Conservation (phyloP, 1,140 invertebrate species). For the Calosoma granatense region DNA sequence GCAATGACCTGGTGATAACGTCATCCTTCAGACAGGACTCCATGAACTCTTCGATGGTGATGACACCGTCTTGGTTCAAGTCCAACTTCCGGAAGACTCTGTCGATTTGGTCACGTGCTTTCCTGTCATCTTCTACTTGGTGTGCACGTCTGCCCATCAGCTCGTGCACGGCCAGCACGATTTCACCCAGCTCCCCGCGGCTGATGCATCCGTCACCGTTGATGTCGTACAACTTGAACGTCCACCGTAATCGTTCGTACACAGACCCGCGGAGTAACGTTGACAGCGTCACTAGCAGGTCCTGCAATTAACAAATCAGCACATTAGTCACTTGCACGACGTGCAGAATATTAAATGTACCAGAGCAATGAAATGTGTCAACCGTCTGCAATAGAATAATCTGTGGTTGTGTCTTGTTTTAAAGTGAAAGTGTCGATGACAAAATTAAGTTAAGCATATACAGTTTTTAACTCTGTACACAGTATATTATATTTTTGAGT, state of each 20-base stretch:
- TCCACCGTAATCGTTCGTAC: constrained; percentile 87
- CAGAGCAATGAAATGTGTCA: not conserved
- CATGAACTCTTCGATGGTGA: constrained; percentile 93
- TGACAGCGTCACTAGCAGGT: constrained; percentile 80
- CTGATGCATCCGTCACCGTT: constrained; percentile 93
- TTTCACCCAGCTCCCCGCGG: constrained; percentile 76
- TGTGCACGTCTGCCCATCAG: constrained; percentile 69
- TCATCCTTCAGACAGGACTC: constrained; percentile 89
- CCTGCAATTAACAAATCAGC: constrained; percentile 44
- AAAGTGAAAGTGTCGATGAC: not conserved
- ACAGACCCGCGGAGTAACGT: constrained; percentile 80
- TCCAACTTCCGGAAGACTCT: constrained; percentile 84
- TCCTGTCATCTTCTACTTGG: constrained; percentile 63
- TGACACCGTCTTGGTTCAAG: constrained; percentile 87
- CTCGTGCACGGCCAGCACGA: constrained; percentile 86
- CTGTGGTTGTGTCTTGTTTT: not conserved
- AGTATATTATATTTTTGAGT: no score
- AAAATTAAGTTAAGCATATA: constrained; percentile 7
- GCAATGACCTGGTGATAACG: constrained; percentile 67
- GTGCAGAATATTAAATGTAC: not conserved
- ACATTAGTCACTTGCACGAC: not conserved
- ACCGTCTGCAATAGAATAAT: not conserved
- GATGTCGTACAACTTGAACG: constrained; percentile 90
- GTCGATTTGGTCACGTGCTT: constrained; percentile 71
- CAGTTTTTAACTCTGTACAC: no score